Evolutionary conservation across 2,113 vertebrate genomes (phyloP).

Genomic region (Strix aluco): DNA sequence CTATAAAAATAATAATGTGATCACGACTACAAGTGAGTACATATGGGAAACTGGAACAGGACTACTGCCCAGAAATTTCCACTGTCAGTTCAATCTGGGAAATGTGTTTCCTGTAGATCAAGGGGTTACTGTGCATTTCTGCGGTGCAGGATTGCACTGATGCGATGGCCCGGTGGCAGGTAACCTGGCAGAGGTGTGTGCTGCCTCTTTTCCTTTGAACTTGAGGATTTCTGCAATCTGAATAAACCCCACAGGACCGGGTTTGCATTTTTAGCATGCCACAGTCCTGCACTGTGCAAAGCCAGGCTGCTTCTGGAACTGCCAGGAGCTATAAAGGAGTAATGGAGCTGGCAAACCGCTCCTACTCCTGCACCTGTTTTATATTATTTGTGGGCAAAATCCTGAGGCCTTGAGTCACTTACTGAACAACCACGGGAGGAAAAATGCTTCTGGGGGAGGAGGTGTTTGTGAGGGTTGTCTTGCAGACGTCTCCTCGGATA

Average conservation of each 20-base stretch:
- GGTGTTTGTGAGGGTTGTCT: neutral
- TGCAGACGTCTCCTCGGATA: neutral
- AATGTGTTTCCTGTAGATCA: neutral
- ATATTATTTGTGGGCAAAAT: neutral
- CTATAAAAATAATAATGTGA: neutral
- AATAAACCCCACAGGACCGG: neutral
- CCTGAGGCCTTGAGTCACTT: neutral
- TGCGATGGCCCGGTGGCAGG: neutral
- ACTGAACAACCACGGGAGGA: neutral
- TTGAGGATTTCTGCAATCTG: neutral
- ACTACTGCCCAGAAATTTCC: neutral
- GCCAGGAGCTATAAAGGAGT: neutral
- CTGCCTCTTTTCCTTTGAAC: neutral
- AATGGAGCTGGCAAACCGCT: neutral
- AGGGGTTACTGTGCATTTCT: neutral
- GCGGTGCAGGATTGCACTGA: too few species aligned
- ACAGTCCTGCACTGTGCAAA: neutral
- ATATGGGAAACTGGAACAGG: neutral
- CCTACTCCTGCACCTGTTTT: neutral
- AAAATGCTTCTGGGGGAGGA: neutral
- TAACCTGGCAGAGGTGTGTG: neutral
- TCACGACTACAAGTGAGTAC: fast-evolving
- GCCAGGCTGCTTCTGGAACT: neutral
- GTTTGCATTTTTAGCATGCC: neutral
- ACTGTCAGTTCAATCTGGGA: neutral